Base-by-base conservation (phyloP, 2,888 invertebrate species). In the Nomada fabriciana region DNA sequence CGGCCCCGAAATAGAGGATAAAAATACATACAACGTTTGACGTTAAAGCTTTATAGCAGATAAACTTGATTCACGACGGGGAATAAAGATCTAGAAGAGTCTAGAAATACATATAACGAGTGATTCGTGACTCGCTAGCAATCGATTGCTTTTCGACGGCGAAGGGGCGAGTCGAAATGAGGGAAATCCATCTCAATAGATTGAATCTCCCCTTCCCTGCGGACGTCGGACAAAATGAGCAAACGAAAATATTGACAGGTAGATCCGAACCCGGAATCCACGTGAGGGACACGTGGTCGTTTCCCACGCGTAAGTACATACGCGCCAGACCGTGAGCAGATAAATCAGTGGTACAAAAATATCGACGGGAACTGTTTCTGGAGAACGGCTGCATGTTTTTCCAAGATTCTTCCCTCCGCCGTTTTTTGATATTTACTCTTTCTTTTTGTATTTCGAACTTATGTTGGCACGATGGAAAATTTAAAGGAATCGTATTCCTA, bases 271-370 rank as follows among this genome's bases (percentile, higher is more conserved):
- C 50, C 47, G 50, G 72, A 61, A 55, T 59, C 73, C 71, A 53
- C 73, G 79, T 60, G 72, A 71, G 69, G 65, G 65, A 78, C 82
- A 82, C 74, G 67, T 81, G 86, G 68, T 61, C 53, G 52, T 69
- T 88, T 85, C 84, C 80, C 80, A 85, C 81, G 80, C 63, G 25
- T 67, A 76, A 52, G 64, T 65, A 63, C 36, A 36, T 36, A 36
- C 60, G 63, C 69, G 60, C 50, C 61, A 43, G 23, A 13, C 55
- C 57, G 61, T 64, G 42, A 29, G 25, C 50, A 74, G 61, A 84
- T 84, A 84, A 79, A 85, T 86, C 80, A 69, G 43, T 9, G 68
- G 52, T 36, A 76, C 68, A 42, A 74, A 79, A 85, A 80, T 80
- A 82, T 70, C 52, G 72, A 36, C 43, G 47, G 15, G 25, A 20